Base-by-base conservation (phyloP, 2,113 vertebrate species). In the Madoqua kirkii region DNA sequence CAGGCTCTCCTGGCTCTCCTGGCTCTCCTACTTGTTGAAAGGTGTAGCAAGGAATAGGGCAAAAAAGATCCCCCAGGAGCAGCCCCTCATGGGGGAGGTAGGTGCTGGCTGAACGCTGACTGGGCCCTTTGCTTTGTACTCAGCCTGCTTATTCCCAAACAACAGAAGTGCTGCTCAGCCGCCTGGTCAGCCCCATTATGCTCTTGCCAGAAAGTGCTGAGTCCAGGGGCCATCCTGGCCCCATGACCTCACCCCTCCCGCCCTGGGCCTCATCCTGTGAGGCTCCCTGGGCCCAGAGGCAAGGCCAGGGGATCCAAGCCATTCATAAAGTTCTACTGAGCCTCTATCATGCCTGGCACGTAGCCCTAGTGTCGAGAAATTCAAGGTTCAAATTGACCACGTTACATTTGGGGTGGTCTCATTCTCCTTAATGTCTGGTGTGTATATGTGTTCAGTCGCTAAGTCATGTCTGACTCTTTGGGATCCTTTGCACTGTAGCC, bases 111-210 rank as follows among this genome's bases (percentile, higher is more conserved):
- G 98, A 98, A 95, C 0, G 97, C 97, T 98, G 98, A 98, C 97
- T 5, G 95, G 85, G 97, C 96, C 95, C 97, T 98, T 98, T 98
- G 98, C 98, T 98, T 98, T 98, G 98, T 98, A 97, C 93, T 79
- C 92, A 60, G 96, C 82, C 95, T 60, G 93, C 98, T 98, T 96
- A 17, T 97, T 94, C 8, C 85, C 91, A 91, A 98, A 98, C 95
- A 96, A 98, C 98, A 98, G 98, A 99, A 98, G 98, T 95, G 95
- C 91, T 98, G 92, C 98, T 98, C 97, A 98, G 98, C 97, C 85
- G 92, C 94, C 92, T 14, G 86, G 97, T 97, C 60, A 55, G 97
- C 67, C 7, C 91, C 97, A 98, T 98, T 98, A 97, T 98, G 98
- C 90, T 84, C 87, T 54, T 78, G 95, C 85, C 86, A 97, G 96